A percentile compares a stretch with the other conserved stretches of the same genome.
These are phyloP conservation scores for Hyperopisus bebe DNA, from an alignment of 2,113 vertebrate genomes.

Conservation along the genomic window DNA sequence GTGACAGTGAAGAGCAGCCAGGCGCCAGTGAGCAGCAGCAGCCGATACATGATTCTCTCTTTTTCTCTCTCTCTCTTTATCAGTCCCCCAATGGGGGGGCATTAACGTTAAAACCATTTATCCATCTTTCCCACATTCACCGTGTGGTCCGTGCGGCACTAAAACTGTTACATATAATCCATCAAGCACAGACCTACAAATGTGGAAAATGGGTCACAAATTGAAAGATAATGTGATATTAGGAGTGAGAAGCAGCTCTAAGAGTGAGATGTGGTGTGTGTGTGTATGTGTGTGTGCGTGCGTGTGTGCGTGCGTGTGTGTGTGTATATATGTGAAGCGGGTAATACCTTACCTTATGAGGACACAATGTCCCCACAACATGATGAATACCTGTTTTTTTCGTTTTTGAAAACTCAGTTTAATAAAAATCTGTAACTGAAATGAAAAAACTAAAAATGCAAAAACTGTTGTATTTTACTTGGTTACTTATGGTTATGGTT, in stretches of 20 bases:
- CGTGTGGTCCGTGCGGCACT: background rate
- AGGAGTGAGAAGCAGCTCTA: background rate
- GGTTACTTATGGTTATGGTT: too few species aligned
- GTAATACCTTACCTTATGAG: too few species aligned
- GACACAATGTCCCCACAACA: too few species aligned
- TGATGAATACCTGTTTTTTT: too few species aligned
- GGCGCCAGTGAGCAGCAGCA: background rate
- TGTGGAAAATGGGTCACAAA: background rate
- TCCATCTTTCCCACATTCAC: background rate
- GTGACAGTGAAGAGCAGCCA: background rate
- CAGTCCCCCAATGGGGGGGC: background rate
- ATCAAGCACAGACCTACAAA: background rate
- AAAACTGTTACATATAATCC: background rate
- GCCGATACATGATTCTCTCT: background rate
- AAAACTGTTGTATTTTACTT: too few species aligned
- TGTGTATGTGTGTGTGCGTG: background rate
- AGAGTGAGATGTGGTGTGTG: background rate
- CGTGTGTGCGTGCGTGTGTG: background rate
- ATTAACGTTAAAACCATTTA: background rate
- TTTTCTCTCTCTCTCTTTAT: background rate
- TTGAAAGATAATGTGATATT: background rate
- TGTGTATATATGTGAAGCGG: background rate
- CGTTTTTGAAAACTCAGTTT: too few species aligned
- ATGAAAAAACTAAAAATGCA: too few species aligned
- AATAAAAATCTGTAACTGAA: too few species aligned